Percentiles rank a stretch among this genome's conserved stretches.
Conservation (phyloP, 35 echinoderm and acorn worm genomes). For the Diadema setosum region DNA sequence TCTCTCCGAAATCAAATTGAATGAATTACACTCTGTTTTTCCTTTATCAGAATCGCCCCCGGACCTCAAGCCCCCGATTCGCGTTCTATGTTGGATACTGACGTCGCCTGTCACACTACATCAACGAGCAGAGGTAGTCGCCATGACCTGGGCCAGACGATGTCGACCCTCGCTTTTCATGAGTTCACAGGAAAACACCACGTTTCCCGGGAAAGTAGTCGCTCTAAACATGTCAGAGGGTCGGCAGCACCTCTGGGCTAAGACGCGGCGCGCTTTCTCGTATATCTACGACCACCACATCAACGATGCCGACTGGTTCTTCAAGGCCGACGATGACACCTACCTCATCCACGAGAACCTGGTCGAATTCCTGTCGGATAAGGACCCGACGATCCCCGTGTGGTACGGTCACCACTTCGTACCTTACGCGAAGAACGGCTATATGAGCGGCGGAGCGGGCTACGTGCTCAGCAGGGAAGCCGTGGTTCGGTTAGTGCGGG, state of each 20-base stretch:
- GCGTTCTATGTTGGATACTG: conserved; percentile 76
- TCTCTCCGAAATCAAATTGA: too few relatives aligned
- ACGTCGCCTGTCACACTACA: conserved; percentile 45
- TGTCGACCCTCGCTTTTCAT: conserved; percentile 62
- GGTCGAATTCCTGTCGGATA: conserved; percentile 33
- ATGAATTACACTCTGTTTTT: too few relatives aligned
- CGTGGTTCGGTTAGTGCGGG: neutral
- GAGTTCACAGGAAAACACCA: conserved; percentile 48
- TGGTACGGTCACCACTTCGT: conserved; percentile 49
- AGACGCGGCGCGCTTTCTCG: conserved; percentile 58
- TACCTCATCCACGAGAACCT: conserved; percentile 78
- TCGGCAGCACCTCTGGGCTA: conserved; percentile 50
- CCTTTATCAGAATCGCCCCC: too few relatives aligned
- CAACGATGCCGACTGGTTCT: conserved; percentile 55
- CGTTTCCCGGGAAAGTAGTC: conserved; percentile 53
- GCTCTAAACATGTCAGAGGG: conserved; percentile 52
- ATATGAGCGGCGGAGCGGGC: conserved; percentile 75
- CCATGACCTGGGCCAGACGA: conserved; percentile 60
- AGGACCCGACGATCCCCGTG: neutral
- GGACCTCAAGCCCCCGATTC: too few relatives aligned
- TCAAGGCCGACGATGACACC: conserved; percentile 86
- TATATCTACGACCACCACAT: conserved; percentile 41
- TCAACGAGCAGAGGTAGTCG: conserved; percentile 2
- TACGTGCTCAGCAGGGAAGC: conserved; percentile 76
- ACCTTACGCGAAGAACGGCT: neutral